phyloP scores from a whole-genome alignment of 1,140 invertebrate genomes.

The Ceratosolen fusciceps region DNA sequence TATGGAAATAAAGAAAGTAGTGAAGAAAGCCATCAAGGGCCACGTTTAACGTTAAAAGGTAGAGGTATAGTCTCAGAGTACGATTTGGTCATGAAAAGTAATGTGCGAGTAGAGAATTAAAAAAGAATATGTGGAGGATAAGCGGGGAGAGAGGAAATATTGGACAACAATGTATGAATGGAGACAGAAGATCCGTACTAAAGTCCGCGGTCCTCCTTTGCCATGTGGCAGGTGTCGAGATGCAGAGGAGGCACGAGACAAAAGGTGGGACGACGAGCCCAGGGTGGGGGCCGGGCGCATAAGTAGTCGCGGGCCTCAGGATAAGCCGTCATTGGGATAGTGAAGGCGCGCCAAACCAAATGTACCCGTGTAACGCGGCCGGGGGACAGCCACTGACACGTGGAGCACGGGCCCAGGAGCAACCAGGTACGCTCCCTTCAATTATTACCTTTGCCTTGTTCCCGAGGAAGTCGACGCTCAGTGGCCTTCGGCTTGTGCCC shows the following conservation, averaged over 20 bases:
- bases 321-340: constrained; percentile 45
- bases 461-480: neutral
- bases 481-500: neutral
- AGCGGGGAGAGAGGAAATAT: neutral
- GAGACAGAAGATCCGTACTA: neutral
- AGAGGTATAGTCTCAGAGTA: too few relatives aligned
- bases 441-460: neutral
- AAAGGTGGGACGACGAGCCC: neutral
- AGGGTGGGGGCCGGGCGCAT: constrained; percentile 36
- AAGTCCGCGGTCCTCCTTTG: neutral
- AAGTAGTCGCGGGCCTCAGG: constrained; percentile 43
- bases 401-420: neutral
- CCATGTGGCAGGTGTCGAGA: neutral
- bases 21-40: too few relatives aligned
- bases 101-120: too few relatives aligned
- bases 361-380: neutral
- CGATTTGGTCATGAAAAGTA: too few relatives aligned
- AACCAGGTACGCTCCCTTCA: neutral
- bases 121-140: too few relatives aligned
- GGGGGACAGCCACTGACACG: constrained; percentile 1
- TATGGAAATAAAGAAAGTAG: too few relatives aligned
- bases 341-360: constrained; percentile 7
- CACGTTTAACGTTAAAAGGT: too few relatives aligned
- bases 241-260: neutral
- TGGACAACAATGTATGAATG: neutral